phyloP scores from a whole-genome alignment of 92 coral and sea anemone species.

The Meandrina meandrites region DNA sequence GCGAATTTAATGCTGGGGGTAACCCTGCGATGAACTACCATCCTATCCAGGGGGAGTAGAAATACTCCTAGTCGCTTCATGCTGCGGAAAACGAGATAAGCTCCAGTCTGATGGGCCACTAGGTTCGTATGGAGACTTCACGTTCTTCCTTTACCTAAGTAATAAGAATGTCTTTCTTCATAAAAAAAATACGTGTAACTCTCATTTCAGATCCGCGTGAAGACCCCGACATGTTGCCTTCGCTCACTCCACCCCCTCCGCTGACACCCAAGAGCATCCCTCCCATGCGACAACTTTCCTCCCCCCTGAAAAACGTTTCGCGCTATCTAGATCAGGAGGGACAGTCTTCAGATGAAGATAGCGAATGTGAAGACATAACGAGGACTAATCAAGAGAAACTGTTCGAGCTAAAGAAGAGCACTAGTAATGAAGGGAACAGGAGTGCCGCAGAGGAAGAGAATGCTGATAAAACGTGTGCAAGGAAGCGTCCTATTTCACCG shows the following conservation, averaged over 20 bases:
- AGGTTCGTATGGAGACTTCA: too few species aligned
- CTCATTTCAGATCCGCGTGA: constrained; percentile 33
- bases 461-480: neutral
- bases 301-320: constrained; percentile 67
- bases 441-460: neutral
- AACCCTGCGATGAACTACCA: too few species aligned
- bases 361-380: constrained; percentile 16
- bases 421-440: neutral
- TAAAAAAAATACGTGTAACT: too few species aligned
- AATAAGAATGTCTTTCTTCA: too few species aligned
- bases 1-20: too few species aligned
- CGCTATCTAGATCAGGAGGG: constrained; percentile 55
- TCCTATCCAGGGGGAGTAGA: too few species aligned
- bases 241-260: constrained; percentile 73
- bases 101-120: too few species aligned
- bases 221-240: constrained; percentile 24
- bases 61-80: too few species aligned
- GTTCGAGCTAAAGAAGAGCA: neutral
- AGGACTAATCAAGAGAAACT: neutral
- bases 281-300: constrained; percentile 58
- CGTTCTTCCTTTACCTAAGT: too few species aligned
- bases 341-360: constrained; percentile 57
- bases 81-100: too few species aligned
- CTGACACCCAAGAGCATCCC: constrained; percentile 65
- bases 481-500: constrained; percentile 27